Conservation (phyloP, 2,797 vertebrate species). For the Sylvilagus floridanus region DNA sequence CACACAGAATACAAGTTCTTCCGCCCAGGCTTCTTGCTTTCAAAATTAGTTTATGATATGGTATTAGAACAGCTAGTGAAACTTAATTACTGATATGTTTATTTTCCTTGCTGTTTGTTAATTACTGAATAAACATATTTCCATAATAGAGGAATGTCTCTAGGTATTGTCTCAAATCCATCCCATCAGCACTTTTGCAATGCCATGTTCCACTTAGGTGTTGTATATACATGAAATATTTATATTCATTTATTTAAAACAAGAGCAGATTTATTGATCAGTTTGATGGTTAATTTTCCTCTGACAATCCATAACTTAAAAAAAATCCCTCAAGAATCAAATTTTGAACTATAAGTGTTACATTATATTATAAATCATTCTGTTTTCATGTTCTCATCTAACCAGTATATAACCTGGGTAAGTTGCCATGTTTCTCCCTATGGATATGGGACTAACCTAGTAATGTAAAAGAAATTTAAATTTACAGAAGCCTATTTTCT, state of each 20-base stretch:
- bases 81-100: not conserved
- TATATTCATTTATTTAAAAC: slow-evolving; percentile 20
- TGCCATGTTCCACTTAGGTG: not conserved
- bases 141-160: not conserved
- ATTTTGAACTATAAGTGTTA: not conserved
- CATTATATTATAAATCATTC: slow-evolving; percentile 9
- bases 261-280: slow-evolving; percentile 12
- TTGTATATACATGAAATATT: not conserved
- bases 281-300: not conserved
- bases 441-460: not conserved
- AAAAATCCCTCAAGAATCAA: not conserved
- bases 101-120: not conserved
- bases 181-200: not conserved
- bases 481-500: not conserved
- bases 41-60: not conserved
- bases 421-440: not conserved
- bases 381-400: slow-evolving; percentile 1
- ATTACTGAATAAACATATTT: slow-evolving; percentile 14
- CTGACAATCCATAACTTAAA: not conserved
- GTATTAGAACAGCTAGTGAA: not conserved
- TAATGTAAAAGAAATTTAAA: slow-evolving; percentile 30
- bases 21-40: not conserved
- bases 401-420: too few species aligned
- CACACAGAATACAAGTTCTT: not conserved
- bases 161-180: not conserved